A percentile compares a stretch with the other conserved stretches of the same genome.
Conservation (phyloP, 2,888 invertebrate genomes). For the Drosophila testacea region DNA sequence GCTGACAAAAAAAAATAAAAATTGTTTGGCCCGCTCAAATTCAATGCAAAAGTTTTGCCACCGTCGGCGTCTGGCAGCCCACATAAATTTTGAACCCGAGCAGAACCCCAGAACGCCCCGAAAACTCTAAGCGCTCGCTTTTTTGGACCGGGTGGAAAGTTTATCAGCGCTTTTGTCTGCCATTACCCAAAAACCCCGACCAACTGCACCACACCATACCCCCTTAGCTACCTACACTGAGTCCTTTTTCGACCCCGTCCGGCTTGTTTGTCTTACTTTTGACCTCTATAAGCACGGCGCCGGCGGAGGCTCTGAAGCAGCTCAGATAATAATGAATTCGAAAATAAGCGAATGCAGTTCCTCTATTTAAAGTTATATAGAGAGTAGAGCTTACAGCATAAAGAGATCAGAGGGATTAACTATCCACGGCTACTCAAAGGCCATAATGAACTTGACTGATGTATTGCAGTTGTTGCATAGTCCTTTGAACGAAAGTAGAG, state of each 20-base stretch:
- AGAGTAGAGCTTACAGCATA: conserved; percentile 13
- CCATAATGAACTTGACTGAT: conserved; percentile 38
- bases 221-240: conserved; percentile 3
- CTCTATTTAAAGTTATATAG: conserved; percentile 21
- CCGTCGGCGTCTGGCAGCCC: conserved; percentile 70
- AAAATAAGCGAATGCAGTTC: conserved; percentile 37
- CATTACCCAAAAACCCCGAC: conserved; percentile 31
- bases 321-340: conserved; percentile 76
- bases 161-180: conserved; percentile 72
- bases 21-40: conserved; percentile 80
- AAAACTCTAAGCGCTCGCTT: conserved; percentile 23
- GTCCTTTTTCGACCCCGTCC: conserved; percentile 38
- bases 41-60: conserved; percentile 79
- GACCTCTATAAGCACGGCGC: conserved; percentile 72
- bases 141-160: conserved; percentile 64
- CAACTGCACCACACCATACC: conserved; percentile 9
- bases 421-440: conserved; percentile 21
- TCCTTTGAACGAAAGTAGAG: not conserved
- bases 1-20: conserved; percentile 38
- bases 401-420: conserved; percentile 47
- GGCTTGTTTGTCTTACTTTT: conserved; percentile 80
- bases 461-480: not conserved
- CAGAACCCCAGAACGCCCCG: conserved; percentile 20
- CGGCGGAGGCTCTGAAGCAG: conserved; percentile 36
- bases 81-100: conserved; percentile 69